Percentiles rank a stretch among this genome's conserved stretches.
phyloP scores from a whole-genome alignment of 2,888 invertebrate genomes.

The Dinocampus coccinellae region DNA sequence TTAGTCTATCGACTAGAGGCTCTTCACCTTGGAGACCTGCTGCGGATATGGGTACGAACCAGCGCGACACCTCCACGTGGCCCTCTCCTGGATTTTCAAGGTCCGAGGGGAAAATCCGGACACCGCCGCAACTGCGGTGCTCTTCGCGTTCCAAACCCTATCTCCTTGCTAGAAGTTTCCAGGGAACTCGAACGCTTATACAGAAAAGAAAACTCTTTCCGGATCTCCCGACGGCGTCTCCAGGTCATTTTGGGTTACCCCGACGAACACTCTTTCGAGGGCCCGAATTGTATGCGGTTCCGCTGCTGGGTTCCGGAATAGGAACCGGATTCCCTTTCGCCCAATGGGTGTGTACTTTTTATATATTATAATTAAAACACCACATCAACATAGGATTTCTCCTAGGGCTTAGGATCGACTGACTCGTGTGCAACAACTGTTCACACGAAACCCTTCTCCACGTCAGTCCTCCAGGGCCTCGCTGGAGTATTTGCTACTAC shows the following conservation, averaged over 20 bases:
- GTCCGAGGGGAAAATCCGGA: conserved; percentile 51
- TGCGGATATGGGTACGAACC: conserved; percentile 80
- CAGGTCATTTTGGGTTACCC: conserved; percentile 72
- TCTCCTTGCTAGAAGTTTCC: conserved; percentile 72
- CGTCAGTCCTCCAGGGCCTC: no score
- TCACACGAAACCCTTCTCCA: no score
- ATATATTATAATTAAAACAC: no score
- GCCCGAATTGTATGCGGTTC: conserved; percentile 71
- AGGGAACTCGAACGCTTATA: conserved; percentile 70
- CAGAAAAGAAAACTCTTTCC: conserved; percentile 26
- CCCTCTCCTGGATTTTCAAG: conserved; percentile 58
- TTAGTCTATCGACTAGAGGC: conserved; percentile 74
- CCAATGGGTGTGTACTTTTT: no score
- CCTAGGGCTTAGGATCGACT: no score
- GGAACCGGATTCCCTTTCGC: conserved; percentile 74
- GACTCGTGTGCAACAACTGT: no score
- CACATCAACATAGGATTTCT: no score
- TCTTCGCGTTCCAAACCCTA: conserved; percentile 72
- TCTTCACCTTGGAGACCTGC: conserved; percentile 81
- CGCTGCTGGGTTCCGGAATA: conserved; percentile 72
- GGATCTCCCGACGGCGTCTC: conserved; percentile 72
- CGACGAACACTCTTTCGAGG: conserved; percentile 70
- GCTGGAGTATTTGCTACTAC: conserved; percentile 76
- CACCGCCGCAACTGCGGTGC: conserved; percentile 70
- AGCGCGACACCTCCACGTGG: conserved; percentile 69